These are phyloP conservation scores for Chelonus formosanus DNA, from an alignment of 2,888 invertebrate genomes.

Conservation along the genomic window DNA sequence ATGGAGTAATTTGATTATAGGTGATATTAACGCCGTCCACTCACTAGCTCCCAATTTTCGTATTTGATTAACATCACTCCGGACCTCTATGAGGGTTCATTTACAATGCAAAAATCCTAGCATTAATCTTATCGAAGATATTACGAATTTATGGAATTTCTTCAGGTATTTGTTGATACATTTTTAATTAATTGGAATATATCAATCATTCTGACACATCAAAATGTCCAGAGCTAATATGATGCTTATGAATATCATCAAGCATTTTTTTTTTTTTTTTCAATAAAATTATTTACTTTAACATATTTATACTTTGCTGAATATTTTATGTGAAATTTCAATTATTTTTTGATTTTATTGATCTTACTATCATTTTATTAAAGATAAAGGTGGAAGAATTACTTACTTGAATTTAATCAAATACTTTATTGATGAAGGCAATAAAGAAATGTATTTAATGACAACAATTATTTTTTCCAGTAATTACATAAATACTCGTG, in stretches of 20 bases:
- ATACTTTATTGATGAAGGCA: too few relatives aligned
- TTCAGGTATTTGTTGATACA: constrained; percentile 19
- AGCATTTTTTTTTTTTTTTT: too few relatives aligned
- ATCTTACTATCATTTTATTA: too few relatives aligned
- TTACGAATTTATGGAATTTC: constrained; percentile 26
- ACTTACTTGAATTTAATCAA: too few relatives aligned
- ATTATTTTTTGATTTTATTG: too few relatives aligned
- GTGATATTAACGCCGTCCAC: constrained; percentile 31
- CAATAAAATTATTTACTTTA: too few relatives aligned
- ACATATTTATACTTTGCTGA: too few relatives aligned
- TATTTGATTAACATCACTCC: constrained; percentile 29
- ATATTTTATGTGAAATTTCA: too few relatives aligned
- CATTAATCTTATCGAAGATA: constrained; percentile 23
- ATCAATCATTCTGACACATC: constrained; percentile 15
- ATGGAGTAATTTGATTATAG: constrained; percentile 35
- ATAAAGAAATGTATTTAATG: too few relatives aligned
- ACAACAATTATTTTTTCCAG: not conserved
- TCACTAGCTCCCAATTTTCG: constrained; percentile 34
- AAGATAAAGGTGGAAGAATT: too few relatives aligned
- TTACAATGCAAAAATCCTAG: constrained; percentile 25
- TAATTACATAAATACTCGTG: constrained; percentile 1
- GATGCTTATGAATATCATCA: too few relatives aligned
- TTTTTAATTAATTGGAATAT: constrained; percentile 22
- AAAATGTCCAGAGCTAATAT: too few relatives aligned
- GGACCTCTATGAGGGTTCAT: constrained; percentile 13